Evolutionary conservation across 2,797 vertebrate genomes (phyloP).

Genomic region (Falco cherrug): DNA sequence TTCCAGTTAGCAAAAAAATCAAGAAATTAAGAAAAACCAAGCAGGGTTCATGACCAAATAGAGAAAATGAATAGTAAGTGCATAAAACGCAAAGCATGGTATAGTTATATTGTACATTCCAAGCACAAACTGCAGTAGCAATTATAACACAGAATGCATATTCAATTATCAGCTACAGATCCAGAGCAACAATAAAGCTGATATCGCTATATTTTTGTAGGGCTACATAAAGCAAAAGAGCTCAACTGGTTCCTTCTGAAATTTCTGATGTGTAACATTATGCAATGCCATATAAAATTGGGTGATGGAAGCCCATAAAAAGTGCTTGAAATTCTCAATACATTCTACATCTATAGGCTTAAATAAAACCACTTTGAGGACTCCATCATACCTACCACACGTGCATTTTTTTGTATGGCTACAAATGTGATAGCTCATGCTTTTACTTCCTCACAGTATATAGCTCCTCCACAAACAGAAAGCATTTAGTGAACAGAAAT

Average conservation of each 20-base stretch:
- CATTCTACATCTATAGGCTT: background rate
- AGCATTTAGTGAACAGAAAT: background rate
- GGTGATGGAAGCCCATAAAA: slow-evolving; percentile 7
- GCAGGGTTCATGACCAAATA: background rate
- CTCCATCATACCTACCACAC: slow-evolving; percentile 14
- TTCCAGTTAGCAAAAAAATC: background rate
- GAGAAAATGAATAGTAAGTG: background rate
- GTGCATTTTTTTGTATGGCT: slow-evolving; percentile 11
- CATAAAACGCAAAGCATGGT: background rate
- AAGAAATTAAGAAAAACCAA: background rate
- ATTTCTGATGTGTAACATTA: slow-evolving; percentile 5
- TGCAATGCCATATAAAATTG: background rate
- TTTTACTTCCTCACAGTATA: background rate
- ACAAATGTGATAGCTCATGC: background rate
- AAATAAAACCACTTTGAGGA: slow-evolving; percentile 25
- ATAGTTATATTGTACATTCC: background rate
- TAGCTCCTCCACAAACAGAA: background rate
- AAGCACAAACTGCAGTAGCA: background rate
- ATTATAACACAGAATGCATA: slow-evolving; percentile 39
- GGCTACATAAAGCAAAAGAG: background rate
- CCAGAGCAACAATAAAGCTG: slow-evolving; percentile 27
- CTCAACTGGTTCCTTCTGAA: slow-evolving; percentile 2
- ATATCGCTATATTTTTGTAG: background rate
- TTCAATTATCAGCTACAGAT: slow-evolving; percentile 43
- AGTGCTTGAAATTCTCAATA: slow-evolving; percentile 14